Conservation (phyloP, 2,797 vertebrate species). For the Molossus alvarezi region DNA sequence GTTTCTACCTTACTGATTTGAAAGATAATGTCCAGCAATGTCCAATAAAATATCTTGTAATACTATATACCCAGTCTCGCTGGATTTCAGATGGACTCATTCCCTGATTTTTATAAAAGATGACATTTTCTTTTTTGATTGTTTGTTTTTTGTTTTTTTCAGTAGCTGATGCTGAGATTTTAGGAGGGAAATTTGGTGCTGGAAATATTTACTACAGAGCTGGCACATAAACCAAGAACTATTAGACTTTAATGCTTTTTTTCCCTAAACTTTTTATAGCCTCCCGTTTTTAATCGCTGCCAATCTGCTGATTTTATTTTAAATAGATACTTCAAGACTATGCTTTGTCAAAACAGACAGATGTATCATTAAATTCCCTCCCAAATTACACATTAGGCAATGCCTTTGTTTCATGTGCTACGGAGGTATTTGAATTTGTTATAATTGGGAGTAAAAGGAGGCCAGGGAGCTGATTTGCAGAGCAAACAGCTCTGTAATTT, state of each 20-base stretch:
- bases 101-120: constrained; percentile 68
- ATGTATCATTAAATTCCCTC: constrained; percentile 85
- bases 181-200: constrained; percentile 72
- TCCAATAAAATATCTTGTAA: constrained; percentile 62
- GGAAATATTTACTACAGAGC: constrained; percentile 81
- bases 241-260: constrained; percentile 79
- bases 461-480: constrained; percentile 70
- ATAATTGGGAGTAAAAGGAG: constrained; percentile 70
- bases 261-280: constrained; percentile 84
- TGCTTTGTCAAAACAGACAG: constrained; percentile 86
- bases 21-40: constrained; percentile 44
- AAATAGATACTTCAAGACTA: constrained; percentile 83
- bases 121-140: not conserved
- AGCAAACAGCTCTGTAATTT: constrained; percentile 66
- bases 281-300: constrained; percentile 85
- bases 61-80: constrained; percentile 40
- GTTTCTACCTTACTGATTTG: constrained; percentile 42
- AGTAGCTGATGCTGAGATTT: constrained; percentile 61
- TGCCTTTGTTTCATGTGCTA: constrained; percentile 79
- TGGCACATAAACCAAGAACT: constrained; percentile 80
- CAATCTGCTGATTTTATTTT: constrained; percentile 87
- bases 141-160: not conserved
- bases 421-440: constrained; percentile 81
- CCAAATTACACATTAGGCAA: constrained; percentile 81
- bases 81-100: constrained; percentile 42